Evolutionary conservation across 2,113 vertebrate species (phyloP).

Genomic region (Amphiprion ocellaris): DNA sequence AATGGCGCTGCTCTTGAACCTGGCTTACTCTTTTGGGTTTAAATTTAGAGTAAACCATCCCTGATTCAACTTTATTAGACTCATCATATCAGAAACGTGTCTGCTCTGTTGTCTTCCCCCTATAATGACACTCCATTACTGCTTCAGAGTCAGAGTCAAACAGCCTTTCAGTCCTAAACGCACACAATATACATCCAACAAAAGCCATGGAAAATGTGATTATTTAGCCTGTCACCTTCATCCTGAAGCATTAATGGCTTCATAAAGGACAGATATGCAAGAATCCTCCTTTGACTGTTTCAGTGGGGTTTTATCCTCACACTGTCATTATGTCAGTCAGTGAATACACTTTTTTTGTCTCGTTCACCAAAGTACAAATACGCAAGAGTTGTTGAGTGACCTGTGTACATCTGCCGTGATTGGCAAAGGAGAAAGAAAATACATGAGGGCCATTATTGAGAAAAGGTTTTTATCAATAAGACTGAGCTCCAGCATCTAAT

Average conservation of each 20-base stretch:
- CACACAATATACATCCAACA: background rate
- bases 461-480: slow-evolving; percentile 64
- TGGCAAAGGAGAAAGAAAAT: slow-evolving; percentile 55
- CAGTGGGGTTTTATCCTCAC: slow-evolving; percentile 9
- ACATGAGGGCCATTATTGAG: slow-evolving; percentile 53
- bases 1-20: background rate
- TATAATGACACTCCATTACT: slow-evolving; percentile 37
- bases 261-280: background rate
- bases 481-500: slow-evolving; percentile 51
- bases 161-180: slow-evolving; percentile 5
- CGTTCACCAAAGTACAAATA: slow-evolving; percentile 2
- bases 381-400: slow-evolving; percentile 11
- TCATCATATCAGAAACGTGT: slow-evolving; percentile 30
- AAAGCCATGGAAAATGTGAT: background rate
- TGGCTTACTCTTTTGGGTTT: slow-evolving; percentile 14
- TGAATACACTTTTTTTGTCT: slow-evolving; percentile 30
- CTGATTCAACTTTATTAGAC: slow-evolving; percentile 38
- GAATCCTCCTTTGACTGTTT: slow-evolving; percentile 12
- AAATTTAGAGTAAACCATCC: background rate
- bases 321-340: slow-evolving; percentile 2
- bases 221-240: background rate
- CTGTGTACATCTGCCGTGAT: slow-evolving; percentile 34
- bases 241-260: slow-evolving; percentile 14
- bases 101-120: slow-evolving; percentile 1
- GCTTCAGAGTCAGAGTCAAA: background rate